Base-by-base conservation (phyloP, 1,140 invertebrate species). In the Physella acuta region DNA sequence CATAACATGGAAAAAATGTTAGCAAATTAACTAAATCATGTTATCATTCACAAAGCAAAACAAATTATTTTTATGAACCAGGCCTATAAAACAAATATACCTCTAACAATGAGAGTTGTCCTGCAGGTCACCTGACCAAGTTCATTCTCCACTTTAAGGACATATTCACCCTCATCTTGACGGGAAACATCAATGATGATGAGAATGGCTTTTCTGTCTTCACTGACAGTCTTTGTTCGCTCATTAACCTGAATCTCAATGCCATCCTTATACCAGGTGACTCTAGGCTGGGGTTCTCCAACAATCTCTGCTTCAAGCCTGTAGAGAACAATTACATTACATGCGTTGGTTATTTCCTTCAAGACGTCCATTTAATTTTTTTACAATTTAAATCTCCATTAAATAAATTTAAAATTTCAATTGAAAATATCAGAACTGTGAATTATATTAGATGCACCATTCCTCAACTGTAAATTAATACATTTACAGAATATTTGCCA, bases 81-180 rank as follows among this genome's bases (percentile, higher is more conserved):
- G n/a, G n/a, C n/a, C n/a, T n/a, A n/a, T n/a, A 49, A 5, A 64
- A 53, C 30, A 34, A 4, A 75, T 78, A 75, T 72, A 84, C 82
- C 78, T 69, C 73, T 72, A 31, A 85, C 58, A 26, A 72, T 74
- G 16, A 85, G 78, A n/a, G 81, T 84, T n/a, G 84, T 85, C 60
- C 76, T 80, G 65, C 84, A 85, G 17, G 81, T 79, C 36, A 79
- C 72, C 59, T 84, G 81, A 33, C 84, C 84, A 51, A 81, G 74
- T 34, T 84, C 82, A 72, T 85, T 85, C 67, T 78, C 75, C 26
- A 79, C 80, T 49, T 73, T 79, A 28, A 85, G 76, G 0, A 76
- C 72, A 70, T 85, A 85, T 37, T 85, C 82, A 31, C 83, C 84
- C 26, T 71, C 66, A 72, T 86, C 83, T 44, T 84, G 75, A 8